Evolutionary conservation across 1,140 invertebrate species (phyloP), one percentile per base, ranked within the genome.

Genomic region (Papilio helenus): DNA sequence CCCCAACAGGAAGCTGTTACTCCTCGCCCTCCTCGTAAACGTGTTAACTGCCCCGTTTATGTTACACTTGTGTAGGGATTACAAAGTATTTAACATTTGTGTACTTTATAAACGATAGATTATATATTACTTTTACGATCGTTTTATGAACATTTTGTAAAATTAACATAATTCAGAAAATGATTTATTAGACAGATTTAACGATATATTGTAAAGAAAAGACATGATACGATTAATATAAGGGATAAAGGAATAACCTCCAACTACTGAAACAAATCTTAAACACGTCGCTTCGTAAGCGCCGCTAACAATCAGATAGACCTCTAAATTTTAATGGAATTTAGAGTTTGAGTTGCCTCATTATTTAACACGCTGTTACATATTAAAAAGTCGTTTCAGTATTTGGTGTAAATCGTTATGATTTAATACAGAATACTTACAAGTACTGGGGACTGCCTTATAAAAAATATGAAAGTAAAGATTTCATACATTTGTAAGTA

Each of bases 1-100:
- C 49, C 46, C 51, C 49, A n/a, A 55, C 73, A 76, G 73, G 73
- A 76, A 76, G 73, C 73, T 76, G 73, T 76, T 76, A 58, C 49
- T 76, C 46, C 73, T 76, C 46, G 46, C 49, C 49, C 46, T 26
- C 23, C n/a, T 76, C 49, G 29, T 76, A 76, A 76, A 76, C 51
- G 73, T 58, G 73, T 76, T 76, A 76, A 76, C 73, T 58, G 49
- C 49, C 49, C 73, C 73, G 61, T 68, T 68, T 68, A 68, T 72
- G 71, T 44, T 72, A 39, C 61, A 68, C 61, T 68, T 68, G 61
- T 68, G 61, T 29, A 68, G 4, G 61, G 26, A 68, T 68, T 29
- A 68, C 29, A 68, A 68, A 68, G 61, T 68, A 68, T 68, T 68
- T 68, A 29, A 68, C 26, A 26, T 34, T 65, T 68, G 61, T 68